Percentiles rank a stretch among this genome's conserved stretches.
Evolutionary conservation across 2,113 vertebrate species (phyloP).

Genomic region (Nothoprocta pentlandii): DNA sequence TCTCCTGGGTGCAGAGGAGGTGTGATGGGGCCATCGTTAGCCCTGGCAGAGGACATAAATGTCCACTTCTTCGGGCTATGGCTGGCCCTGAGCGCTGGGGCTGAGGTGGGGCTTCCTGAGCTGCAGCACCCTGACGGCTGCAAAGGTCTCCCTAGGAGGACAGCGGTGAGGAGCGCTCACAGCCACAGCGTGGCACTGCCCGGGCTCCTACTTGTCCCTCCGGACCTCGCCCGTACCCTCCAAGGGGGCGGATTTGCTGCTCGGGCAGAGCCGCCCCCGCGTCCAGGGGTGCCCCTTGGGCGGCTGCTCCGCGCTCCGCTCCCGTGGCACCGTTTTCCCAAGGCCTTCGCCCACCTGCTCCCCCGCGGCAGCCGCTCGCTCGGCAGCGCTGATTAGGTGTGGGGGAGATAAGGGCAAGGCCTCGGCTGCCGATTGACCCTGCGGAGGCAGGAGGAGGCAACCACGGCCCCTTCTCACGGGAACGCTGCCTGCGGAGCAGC

Average conservation of each 20-base stretch:
- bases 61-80: no score
- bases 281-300: neutral
- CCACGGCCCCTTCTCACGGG: neutral
- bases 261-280: neutral
- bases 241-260: neutral
- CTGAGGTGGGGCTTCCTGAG: neutral
- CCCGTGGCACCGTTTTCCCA: neutral
- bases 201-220: neutral
- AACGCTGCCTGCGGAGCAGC: fast-evolving
- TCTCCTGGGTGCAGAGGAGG: no score
- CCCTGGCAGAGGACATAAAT: no score
- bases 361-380: neutral
- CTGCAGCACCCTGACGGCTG: neutral
- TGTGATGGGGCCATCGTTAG: no score
- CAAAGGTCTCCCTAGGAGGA: neutral
- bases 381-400: neutral
- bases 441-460: neutral
- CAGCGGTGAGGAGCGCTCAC: no score
- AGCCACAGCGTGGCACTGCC: fast-evolving
- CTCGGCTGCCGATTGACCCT: neutral
- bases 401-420: conserved; percentile 32
- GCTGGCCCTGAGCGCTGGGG: no score
- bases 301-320: neutral
- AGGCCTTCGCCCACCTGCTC: neutral
- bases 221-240: neutral